Percentiles rank a stretch among this genome's conserved stretches.
phyloP scores from a whole-genome alignment of 2,113 vertebrate genomes.

The Ptyas mucosa region DNA sequence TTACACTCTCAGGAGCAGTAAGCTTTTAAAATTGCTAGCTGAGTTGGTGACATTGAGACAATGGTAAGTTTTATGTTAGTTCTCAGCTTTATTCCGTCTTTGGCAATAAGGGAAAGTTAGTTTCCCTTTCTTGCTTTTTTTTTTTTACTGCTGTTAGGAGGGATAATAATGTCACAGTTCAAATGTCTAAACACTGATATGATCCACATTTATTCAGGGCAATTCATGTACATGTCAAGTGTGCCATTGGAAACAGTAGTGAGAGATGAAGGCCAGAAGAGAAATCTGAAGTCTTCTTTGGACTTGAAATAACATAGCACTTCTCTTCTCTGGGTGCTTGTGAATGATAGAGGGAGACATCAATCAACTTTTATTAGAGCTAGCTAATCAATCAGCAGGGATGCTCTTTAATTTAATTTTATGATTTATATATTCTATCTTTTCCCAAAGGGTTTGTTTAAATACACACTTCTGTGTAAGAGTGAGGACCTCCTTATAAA shows the following conservation, averaged over 20 bases:
- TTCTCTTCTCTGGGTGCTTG: not conserved
- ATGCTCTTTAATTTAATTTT: not conserved
- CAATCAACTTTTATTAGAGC: not conserved
- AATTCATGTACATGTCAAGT: not conserved
- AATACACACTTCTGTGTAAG: not conserved
- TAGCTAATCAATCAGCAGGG: not conserved
- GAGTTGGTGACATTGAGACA: not conserved
- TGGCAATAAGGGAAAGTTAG: not conserved
- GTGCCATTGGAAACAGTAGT: not conserved
- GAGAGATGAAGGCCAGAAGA: not conserved
- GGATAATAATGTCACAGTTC: not conserved
- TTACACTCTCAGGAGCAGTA: not conserved
- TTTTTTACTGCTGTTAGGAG: not conserved
- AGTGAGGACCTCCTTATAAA: not conserved
- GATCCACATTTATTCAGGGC: not conserved
- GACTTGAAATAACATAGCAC: not conserved
- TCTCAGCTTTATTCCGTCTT: not conserved
- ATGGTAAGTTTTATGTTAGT: not conserved
- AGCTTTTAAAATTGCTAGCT: not conserved
- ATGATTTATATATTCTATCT: not conserved
- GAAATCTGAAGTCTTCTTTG: not conserved
- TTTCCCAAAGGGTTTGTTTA: not conserved
- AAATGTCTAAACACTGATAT: not conserved
- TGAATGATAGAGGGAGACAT: not conserved
- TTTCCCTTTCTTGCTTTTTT: not conserved